Evolutionary conservation across 2,797 vertebrate species (phyloP), one percentile per base, ranked within the genome.

Genomic region (Chelonia mydas): DNA sequence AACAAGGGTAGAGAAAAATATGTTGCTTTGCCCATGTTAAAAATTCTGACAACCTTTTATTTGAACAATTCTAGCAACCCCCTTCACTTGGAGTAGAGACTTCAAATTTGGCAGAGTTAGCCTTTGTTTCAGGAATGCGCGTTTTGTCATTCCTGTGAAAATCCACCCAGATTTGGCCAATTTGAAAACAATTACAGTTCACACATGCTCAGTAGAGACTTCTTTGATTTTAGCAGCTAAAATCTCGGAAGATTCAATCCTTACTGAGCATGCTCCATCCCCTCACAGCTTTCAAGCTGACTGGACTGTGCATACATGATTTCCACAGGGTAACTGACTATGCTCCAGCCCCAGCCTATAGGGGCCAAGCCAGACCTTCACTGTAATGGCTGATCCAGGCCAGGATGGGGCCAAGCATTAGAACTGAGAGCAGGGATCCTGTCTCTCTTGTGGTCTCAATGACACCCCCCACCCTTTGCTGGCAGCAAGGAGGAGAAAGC

Each of bases 291-390:
- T 23, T n/a, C 21, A 72, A 10, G 13, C 17, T 21, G 65, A 37
- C 9, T 59, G 27, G 28, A 59, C 13, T 59, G 57, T 15, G 13
- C 28, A 59, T 59, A 5, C 28, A 59, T 59, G 57, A 16, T 59
- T 41, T 41, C 19, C 0, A 4, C 21, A 53, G 15, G n/a, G 8
- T 0, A 0, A 51, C 47, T 0, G 0, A 2, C 10, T 4, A 16
- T 25, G 13, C 77, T 5, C 28, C 0, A n/a, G 1, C 17, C 68
- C 79, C 45, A 2, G 3, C 27, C 11, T 1, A 0, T 21, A n/a
- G 45, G 50, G 31, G 55, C 65, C 8, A 9, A 2, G 0, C 3
- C 0, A 0, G 51, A 8, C 8, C 11, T 68, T 1, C 45, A 47
- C 37, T 3, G n/a, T 50, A 3, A 50, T n/a, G 6, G 1, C 28